A percentile compares a stretch with the other conserved stretches of the same genome.
Evolutionary conservation across 2,797 vertebrate genomes (phyloP).

Genomic region (Selene dorsalis): DNA sequence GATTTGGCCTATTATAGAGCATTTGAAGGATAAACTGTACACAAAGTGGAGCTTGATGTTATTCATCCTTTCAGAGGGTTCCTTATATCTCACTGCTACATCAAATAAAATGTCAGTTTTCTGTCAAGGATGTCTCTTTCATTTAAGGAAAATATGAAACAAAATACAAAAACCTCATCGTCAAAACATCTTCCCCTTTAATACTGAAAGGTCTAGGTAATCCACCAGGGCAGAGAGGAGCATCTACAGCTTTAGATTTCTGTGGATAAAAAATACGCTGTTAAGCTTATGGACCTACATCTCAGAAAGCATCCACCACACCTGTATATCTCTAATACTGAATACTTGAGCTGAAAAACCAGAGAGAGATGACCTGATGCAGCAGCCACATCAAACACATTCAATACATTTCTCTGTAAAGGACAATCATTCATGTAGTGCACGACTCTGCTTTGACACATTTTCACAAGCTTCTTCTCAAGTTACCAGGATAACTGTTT

Average conservation of each 20-base stretch:
- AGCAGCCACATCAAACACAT: conserved; percentile 16
- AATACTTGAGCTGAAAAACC: conserved; percentile 25
- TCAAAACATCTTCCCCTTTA: conserved; percentile 40
- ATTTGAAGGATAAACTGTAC: conserved; percentile 9
- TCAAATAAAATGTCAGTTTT: conserved; percentile 57
- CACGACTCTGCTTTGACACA: conserved; percentile 1
- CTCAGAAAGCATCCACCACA: conserved; percentile 29
- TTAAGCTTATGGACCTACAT: conserved; percentile 29
- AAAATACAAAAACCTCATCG: conserved; percentile 32
- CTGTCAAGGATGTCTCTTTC: conserved; percentile 38
- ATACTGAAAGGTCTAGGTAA: conserved; percentile 25
- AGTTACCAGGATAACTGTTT: neutral
- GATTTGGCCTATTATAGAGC: neutral
- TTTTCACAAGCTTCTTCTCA: conserved; percentile 1
- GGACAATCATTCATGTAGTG: conserved; percentile 19
- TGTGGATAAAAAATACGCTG: conserved; percentile 7
- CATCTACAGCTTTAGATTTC: conserved; percentile 9
- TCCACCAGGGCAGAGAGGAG: conserved; percentile 32
- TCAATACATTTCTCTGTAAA: conserved; percentile 16
- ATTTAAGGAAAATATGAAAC: conserved; percentile 44
- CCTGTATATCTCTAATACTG: conserved; percentile 17
- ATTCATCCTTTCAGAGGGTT: neutral
- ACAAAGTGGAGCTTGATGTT: neutral
- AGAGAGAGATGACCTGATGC: conserved; percentile 21
- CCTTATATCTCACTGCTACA: conserved; percentile 4